Base-by-base conservation (phyloP, 1,140 invertebrate genomes). In the Samia ricini region DNA sequence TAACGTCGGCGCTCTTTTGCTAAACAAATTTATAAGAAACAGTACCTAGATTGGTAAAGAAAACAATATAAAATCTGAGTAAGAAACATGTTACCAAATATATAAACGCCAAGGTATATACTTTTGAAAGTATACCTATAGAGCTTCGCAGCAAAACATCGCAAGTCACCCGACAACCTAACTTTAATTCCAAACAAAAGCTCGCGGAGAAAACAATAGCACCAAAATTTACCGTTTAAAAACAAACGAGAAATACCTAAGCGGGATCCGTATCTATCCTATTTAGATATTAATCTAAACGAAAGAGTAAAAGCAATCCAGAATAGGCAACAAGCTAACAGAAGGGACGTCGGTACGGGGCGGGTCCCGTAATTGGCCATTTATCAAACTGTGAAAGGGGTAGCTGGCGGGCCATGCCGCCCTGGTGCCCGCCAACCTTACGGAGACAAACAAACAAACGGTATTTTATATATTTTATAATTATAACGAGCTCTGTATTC, bases 311-410 rank as follows among this genome's bases (percentile, higher is more conserved):
- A 88, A 86, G 86, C 86, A 85, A 88, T 88, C 85, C 88, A 85
- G 85, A 88, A 88, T 88, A 86, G 85, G 85, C 85, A 88, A 90
- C 84, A 88, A 88, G 85, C 88, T 88, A 86, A 83, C 84, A 87
- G 84, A 85, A 86, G 85, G 85, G 81, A 81, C 79, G 81, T 78
- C 85, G 84, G 85, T 81, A 81, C 81, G 81, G 77, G 80, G 82
- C 81, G 80, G 79, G 74, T 79, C 69, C 79, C 87, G 88, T 91
- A 91, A 91, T 91, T 91, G 89, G 90, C 90, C 89, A 90, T 91
- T 91, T 91, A 91, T 91, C 90, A 91, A 91, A 90, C 85, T 79
- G 85, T 80, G 87, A 57, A 91, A 90, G 89, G 89, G 90, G 87
- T 89, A 65, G 72, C 83, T 85, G 76, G 79, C 70, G 74, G 76